Conservation (phyloP, 2,797 vertebrate genomes). For the Eleutherodactylus coqui region DNA sequence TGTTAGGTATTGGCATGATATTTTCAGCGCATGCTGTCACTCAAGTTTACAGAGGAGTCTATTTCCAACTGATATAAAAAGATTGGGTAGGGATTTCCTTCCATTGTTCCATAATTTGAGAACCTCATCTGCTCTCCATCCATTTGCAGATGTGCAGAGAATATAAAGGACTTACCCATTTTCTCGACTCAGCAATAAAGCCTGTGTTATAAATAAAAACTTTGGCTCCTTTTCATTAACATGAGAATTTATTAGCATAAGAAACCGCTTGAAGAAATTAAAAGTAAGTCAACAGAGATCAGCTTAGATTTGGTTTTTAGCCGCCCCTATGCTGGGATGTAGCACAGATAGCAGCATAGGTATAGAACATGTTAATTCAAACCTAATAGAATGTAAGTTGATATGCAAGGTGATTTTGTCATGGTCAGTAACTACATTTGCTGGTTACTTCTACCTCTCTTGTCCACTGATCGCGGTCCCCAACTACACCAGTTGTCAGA, state of each 20-base stretch:
- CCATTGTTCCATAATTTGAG: constrained; percentile 80
- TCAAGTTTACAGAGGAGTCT: constrained; percentile 24
- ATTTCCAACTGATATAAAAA: constrained; percentile 68
- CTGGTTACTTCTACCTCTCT: too few species aligned
- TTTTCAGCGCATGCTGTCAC: constrained; percentile 33
- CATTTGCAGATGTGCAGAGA: constrained; percentile 68
- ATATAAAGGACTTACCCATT: constrained; percentile 26
- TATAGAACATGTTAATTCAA: too few species aligned
- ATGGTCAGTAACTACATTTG: too few species aligned
- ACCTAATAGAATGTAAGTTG: too few species aligned
- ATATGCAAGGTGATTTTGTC: too few species aligned
- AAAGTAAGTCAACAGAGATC: background rate
- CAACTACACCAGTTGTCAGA: too few species aligned
- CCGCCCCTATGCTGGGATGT: too few species aligned
- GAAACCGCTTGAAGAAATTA: background rate
- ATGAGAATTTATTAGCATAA: background rate
- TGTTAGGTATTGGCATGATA: background rate
- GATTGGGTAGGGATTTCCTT: constrained; percentile 82
- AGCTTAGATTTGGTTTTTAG: too few species aligned
- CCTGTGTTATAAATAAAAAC: background rate
- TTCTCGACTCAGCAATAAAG: constrained; percentile 44
- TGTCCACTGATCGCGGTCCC: too few species aligned
- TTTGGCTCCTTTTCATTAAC: background rate
- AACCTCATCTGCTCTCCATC: constrained; percentile 68
- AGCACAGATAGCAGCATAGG: too few species aligned